These are phyloP conservation scores for Lasioglossum vierecki DNA, from an alignment of 2,888 invertebrate genomes.

Conservation along the genomic window DNA sequence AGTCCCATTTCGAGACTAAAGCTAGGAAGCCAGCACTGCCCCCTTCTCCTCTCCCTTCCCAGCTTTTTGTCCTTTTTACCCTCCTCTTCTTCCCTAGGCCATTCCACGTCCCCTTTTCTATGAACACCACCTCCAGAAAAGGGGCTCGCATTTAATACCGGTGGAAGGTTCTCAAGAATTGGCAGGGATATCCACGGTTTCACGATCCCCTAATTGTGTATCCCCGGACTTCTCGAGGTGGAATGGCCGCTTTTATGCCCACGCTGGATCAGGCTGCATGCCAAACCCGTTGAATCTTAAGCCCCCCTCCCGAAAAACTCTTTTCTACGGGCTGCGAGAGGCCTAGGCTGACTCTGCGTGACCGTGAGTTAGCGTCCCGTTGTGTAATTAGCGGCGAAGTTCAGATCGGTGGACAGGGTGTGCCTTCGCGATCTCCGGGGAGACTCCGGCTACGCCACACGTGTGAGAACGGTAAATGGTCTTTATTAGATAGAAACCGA, in stretches of 20 bases:
- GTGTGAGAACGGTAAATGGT: not conserved
- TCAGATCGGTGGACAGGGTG: not conserved
- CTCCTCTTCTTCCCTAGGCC: constrained; percentile 15
- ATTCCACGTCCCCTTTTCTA: constrained; percentile 22
- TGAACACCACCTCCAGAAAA: constrained; percentile 42
- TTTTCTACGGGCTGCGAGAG: constrained; percentile 11
- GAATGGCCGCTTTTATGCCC: constrained; percentile 57
- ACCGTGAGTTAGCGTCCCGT: constrained; percentile 33
- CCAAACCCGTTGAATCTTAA: constrained; percentile 71
- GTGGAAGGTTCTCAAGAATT: constrained; percentile 79
- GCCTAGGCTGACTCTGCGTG: not conserved
- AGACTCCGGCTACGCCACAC: not conserved
- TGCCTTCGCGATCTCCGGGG: not conserved
- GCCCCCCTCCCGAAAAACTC: constrained; percentile 57
- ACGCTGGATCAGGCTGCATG: constrained; percentile 56
- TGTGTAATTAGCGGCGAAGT: constrained; percentile 47
- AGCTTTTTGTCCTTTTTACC: constrained; percentile 19
- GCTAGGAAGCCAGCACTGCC: constrained; percentile 34
- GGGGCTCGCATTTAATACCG: constrained; percentile 74
- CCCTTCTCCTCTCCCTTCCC: not conserved
- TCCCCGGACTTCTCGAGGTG: constrained; percentile 42
- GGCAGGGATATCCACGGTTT: constrained; percentile 70
- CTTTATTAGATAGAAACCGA: constrained; percentile 5
- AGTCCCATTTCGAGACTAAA: constrained; percentile 79
- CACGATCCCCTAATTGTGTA: constrained; percentile 69